Evolutionary conservation across 2,888 invertebrate species (phyloP).

Genomic region (Habroteleia sp.): DNA sequence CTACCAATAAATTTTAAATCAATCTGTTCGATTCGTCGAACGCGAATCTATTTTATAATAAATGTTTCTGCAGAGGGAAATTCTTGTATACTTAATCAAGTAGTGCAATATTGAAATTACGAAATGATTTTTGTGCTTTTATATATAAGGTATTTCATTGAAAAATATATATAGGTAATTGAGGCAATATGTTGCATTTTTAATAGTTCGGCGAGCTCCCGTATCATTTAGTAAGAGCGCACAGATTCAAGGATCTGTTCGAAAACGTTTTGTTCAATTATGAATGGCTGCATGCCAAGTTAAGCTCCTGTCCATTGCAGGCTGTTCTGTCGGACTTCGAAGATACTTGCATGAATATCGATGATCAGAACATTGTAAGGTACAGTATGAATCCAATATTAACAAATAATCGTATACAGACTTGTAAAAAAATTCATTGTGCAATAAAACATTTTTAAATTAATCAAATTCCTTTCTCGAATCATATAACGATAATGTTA

Average conservation of each 20-base stretch:
- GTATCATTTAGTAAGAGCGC: slow-evolving; percentile 95
- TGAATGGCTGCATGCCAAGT: slow-evolving; percentile 97
- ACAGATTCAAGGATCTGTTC: slow-evolving; percentile 94
- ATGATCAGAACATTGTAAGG: slow-evolving; percentile 91
- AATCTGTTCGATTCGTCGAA: too few species aligned
- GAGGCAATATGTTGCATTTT: slow-evolving; percentile 49
- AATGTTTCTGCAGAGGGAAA: slow-evolving; percentile 8
- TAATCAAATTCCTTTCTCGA: too few species aligned
- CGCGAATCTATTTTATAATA: slow-evolving; percentile 20
- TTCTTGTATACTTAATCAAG: slow-evolving; percentile 10
- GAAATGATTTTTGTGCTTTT: slow-evolving; percentile 4
- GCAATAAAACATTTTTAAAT: too few species aligned
- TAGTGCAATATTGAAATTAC: slow-evolving; percentile 18
- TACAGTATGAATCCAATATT: slow-evolving; percentile 70
- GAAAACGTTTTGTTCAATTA: slow-evolving; percentile 97
- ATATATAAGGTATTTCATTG: slow-evolving; percentile 9
- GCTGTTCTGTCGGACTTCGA: slow-evolving; percentile 97
- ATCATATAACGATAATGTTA: too few species aligned
- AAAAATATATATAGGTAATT: slow-evolving; percentile 34
- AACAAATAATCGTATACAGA: too few species aligned
- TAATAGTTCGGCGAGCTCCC: slow-evolving; percentile 95
- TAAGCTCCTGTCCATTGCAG: slow-evolving; percentile 97
- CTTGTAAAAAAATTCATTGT: too few species aligned
- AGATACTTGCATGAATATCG: slow-evolving; percentile 92
- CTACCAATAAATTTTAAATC: too few species aligned